Evolutionary conservation across 2,888 invertebrate species (phyloP), one percentile per base, ranked within the genome.

Genomic region (Candidula unifasciata): DNA sequence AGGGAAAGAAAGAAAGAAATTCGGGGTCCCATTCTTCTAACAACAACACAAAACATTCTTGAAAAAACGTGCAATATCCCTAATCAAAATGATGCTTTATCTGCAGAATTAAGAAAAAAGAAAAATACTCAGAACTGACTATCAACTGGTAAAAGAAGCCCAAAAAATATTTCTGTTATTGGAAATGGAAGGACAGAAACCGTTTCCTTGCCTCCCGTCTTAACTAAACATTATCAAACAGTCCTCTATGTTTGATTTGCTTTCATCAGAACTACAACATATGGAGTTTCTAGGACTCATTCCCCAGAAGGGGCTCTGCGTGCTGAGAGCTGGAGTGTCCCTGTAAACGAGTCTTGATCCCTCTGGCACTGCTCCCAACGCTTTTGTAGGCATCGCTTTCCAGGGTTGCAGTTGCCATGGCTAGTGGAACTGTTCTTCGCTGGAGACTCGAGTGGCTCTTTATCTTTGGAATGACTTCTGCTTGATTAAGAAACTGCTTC

Each of bases 241-340:
- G n/a, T 37, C 73, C 73, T 16, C 2, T 44, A 10, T 73, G 73
- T 73, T 73, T 73, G 73, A 52, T n/a, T 73, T 73, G 73, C 73
- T 73, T 44, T 73, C 44, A n/a, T 73, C 44, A 52, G 44, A 73
- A 73, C 73, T 73, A 73, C 73, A 73, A 73, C 73, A 73, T 44
- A 37, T 73, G 73, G 44, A 73, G 44, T 44, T 44, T 44, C 44
- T n/a, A 73, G 44, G n/a, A 73, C 27, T n/a, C 73, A 8, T 73
- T 44, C 73, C n/a, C 24, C n/a, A 73, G 73, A 73, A 73, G n/a
- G n/a, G n/a, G 73, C 44, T 44, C n/a, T 44, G 44, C n/a, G 44
- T 73, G n/a, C 13, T 27, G 44, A 73, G 73, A 44, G 27, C 24
- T 73, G 44, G 24, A 73, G 73, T 73, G 73, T n/a, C 44, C n/a